Evolutionary conservation across 1,140 invertebrate species (phyloP).

Genomic region (Camponotus vicinus): DNA sequence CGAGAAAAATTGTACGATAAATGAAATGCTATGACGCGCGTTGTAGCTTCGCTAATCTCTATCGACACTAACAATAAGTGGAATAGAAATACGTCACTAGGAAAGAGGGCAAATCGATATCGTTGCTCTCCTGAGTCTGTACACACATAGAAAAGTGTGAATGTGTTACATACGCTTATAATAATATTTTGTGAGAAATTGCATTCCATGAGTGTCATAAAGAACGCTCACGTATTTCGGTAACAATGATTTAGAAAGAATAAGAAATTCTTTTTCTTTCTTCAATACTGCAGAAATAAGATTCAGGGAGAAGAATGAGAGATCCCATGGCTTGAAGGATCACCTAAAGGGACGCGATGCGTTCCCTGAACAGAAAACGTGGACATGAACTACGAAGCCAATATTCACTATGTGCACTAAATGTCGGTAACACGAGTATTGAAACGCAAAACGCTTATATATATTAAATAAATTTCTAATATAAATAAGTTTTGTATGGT

Average conservation of each 20-base stretch:
- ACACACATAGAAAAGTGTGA: not conserved
- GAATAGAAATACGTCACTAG: conserved; percentile 34
- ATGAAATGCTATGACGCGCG: not conserved
- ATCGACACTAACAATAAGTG: conserved; percentile 3
- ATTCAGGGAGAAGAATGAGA: not conserved
- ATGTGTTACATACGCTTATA: not conserved
- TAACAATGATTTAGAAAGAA: not conserved
- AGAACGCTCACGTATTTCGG: not conserved
- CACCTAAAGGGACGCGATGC: too few species aligned
- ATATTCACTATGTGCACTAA: too few species aligned
- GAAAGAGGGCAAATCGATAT: conserved; percentile 58
- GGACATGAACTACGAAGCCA: too few species aligned
- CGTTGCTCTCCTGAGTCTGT: conserved; percentile 11
- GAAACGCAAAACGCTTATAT: too few species aligned
- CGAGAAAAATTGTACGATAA: conserved; percentile 11
- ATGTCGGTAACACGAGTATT: too few species aligned
- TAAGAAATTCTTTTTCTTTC: not conserved
- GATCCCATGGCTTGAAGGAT: too few species aligned
- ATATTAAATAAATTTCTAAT: too few species aligned
- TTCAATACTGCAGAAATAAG: not conserved
- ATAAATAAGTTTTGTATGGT: too few species aligned
- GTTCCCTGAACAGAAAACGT: too few species aligned
- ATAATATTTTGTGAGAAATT: not conserved
- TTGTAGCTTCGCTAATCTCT: conserved; percentile 21
- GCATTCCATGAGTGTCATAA: not conserved